Evolutionary conservation across 30 jellyfish, hydroid and myxozoan species (phyloP), one percentile per base, ranked within the genome.

Genomic region (Aurelia aurita complex sp. Pacific): DNA sequence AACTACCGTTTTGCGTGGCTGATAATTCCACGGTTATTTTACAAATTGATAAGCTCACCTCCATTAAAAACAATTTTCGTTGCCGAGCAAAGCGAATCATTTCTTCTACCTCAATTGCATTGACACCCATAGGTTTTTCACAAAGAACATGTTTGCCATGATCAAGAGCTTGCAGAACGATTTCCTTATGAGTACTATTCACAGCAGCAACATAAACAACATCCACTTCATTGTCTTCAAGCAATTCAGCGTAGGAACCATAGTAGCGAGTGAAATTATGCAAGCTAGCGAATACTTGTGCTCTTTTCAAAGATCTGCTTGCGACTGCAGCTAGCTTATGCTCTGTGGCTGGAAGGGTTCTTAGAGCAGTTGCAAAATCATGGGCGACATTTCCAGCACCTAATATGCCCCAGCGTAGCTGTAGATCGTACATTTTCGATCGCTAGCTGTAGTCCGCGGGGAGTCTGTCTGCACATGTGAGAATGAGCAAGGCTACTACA

Each of bases 301-400:
- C 94, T 69, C 76, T 68, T 43, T 81, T 79, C 35, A 50, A 23
- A 32, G 92, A 89, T 13, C 97, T 19, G n/a, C 93, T 40, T 35
- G 94, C 94, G 7, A 89, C 42, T 4, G 97, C 97, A 11, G 52
- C 46, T 4, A 89, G 17, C 64, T 67, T 55, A 59, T 89, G 97
- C 70, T 89, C 90, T 8, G 36, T 29, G 15, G 64, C 16, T 18
- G 91, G 89, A 14, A 89, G 90, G 5, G 88, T 82, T 62, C 87
- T 67, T 33, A 76, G 46, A 14, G 97, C 94, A 6, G 82, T 68
- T 15, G 89, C 74, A 76, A 89, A 89, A 72, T 89, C 97, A 36
- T 76, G 86, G n/a, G 92, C 90, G 8, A 89, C 78, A 34, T 81
- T 81, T 11, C 97, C 97, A 40, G 97, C 97, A 14, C 97, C 94